Base-by-base conservation (phyloP, 2,797 vertebrate genomes). In the Mycteria americana region DNA sequence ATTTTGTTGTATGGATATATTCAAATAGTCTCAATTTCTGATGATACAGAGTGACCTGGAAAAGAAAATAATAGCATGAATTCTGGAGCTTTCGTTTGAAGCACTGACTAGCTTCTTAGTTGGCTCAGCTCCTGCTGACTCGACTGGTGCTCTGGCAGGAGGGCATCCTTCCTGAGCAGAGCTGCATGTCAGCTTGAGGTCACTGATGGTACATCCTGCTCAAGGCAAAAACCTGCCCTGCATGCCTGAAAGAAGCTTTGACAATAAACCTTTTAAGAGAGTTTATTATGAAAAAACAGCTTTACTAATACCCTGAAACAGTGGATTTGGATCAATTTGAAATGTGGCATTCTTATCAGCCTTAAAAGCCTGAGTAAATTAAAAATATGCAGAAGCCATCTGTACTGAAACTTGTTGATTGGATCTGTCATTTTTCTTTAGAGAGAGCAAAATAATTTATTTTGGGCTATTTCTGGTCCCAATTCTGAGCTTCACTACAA, bases 191-290 rank as follows among this genome's bases (percentile, higher is more conserved):
- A 93, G 64, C 80, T 78, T 10, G 65, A 95, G 95, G 93, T 95
- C 95, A 93, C 74, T 78, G 80, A 51, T 73, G 62, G 79, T 54
- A 48, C 90, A 63, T 82, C 67, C 83, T 91, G 88, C 91, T 96
- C 84, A 77, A 83, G 92, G 89, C 88, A 91, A 92, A 95, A 95
- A 65, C 70, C 77, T 73, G 37, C 84, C 80, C 81, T 89, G 86
- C 75, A n/a, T 85, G 92, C 92, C 89, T 89, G 89, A 85, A 88
- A 96, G 92, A 85, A 87, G 78, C 95, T 95, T 95, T 93, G 72
- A 80, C 78, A 94, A 91, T 92, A 92, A 96, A 87, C 64, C 86
- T 92, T 94, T 92, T 89, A 92, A 65, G 81, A 85, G 85, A 75
- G 51, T 95, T 95, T 95, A 85, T 96, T 90, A 90, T 92, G 73